Percentiles rank a stretch among this genome's conserved stretches.
Evolutionary conservation across 2,797 vertebrate genomes (phyloP).

Genomic region (Remorina albescens): DNA sequence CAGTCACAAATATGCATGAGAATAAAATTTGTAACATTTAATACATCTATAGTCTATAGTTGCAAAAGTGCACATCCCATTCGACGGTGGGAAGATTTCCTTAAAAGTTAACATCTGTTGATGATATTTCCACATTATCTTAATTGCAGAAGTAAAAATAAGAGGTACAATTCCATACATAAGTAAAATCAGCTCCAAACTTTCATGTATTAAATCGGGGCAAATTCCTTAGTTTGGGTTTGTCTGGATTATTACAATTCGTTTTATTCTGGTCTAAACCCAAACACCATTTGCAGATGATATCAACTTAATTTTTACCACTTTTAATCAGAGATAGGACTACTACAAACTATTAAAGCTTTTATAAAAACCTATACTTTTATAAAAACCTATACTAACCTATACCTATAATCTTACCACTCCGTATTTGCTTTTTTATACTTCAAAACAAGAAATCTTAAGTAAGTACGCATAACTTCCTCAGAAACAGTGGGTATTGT

Average conservation of each 20-base stretch:
- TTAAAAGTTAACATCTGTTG: no score
- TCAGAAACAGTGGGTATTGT: slow-evolving; percentile 40
- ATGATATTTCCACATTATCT: no score
- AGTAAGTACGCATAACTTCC: slow-evolving; percentile 21
- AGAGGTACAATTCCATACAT: no score
- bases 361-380: background rate
- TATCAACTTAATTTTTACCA: background rate
- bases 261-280: background rate
- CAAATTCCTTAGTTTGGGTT: background rate
- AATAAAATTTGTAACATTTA: slow-evolving; percentile 59
- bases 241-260: background rate
- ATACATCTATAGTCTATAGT: background rate
- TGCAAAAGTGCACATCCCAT: background rate
- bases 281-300: background rate
- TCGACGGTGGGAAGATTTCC: background rate
- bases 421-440: background rate
- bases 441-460: no score
- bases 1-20: slow-evolving; percentile 5
- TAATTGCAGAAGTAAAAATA: no score
- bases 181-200: background rate
- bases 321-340: background rate
- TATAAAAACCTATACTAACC: no score
- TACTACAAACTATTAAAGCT: background rate
- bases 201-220: no score
- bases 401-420: background rate